Evolutionary conservation across 2,888 invertebrate genomes (phyloP), one percentile per base, ranked within the genome.

Genomic region (Trachelus troglodyta): DNA sequence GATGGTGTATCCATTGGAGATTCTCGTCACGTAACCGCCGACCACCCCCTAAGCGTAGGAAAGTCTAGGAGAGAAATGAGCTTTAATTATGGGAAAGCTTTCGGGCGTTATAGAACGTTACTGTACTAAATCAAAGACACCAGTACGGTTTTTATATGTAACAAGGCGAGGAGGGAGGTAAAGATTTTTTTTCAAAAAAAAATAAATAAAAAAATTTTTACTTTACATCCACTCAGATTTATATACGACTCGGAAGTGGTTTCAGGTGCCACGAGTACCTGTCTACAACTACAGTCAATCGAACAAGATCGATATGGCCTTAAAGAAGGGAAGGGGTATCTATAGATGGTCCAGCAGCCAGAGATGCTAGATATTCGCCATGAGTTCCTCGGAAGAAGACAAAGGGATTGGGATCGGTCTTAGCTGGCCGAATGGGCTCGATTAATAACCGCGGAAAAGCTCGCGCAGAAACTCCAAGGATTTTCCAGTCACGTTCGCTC

Each of bases 401-500:
- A 78, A 80, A 81, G 80, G 79, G 83, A 84, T 82, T 81, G 82
- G 56, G 81, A 86, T 82, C 85, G 86, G 85, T 87, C 88, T 85
- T 83, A 85, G 84, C 85, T 84, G 81, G 81, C 79, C 80, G 85
- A 86, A 85, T 85, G 88, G 87, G 81, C 88, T 86, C 91, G 91
- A 91, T 91, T 91, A 91, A 91, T 91, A 91, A 90, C 89, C 89
- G 89, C 87, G 88, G 86, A 85, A 86, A 88, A 89, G 87, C 87
- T 87, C 87, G 86, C 85, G 85, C 82, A 84, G 87, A 87, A 87
- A 86, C 85, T 85, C 82, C 80, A 80, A 86, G 86, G 87, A 91
- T 90, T 91, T 91, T 91, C 91, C 87, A 91, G 91, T 91, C 91
- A 91, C 91, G 91, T 91, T 86, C 88, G 81, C 83, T 83, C 79